Conservation (phyloP, 2,888 invertebrate species). For the Dryobotodes eremita region DNA sequence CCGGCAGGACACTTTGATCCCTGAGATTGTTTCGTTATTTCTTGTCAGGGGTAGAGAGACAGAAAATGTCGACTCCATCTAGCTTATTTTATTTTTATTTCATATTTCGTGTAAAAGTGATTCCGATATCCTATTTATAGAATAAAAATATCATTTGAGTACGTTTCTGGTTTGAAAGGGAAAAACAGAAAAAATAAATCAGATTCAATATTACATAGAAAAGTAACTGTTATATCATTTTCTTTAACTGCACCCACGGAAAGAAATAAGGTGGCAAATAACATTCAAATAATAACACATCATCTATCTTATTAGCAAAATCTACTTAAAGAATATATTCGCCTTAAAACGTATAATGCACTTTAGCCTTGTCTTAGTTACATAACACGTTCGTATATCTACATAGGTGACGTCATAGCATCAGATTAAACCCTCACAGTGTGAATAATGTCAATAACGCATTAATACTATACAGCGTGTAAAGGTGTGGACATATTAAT, state of each 20-base stretch:
- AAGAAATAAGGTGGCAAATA: neutral
- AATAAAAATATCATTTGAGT: too few species aligned
- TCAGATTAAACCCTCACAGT: constrained; percentile 35
- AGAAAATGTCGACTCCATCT: too few species aligned
- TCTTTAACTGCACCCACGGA: neutral
- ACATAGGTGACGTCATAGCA: constrained; percentile 30
- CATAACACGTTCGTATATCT: constrained; percentile 22
- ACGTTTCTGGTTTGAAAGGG: too few species aligned
- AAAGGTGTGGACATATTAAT: neutral
- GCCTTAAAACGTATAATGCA: constrained; percentile 16
- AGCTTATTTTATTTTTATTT: too few species aligned
- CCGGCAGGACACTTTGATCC: too few species aligned
- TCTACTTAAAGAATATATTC: constrained; percentile 1
- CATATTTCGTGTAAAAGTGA: too few species aligned
- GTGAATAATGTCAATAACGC: constrained; percentile 46
- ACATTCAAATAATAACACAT: neutral
- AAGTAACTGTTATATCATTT: neutral
- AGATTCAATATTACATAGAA: too few species aligned
- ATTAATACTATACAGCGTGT: constrained; percentile 25
- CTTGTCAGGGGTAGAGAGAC: too few species aligned
- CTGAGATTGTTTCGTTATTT: too few species aligned
- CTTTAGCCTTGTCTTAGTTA: constrained; percentile 26
- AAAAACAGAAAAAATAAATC: too few species aligned
- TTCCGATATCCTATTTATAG: too few species aligned
- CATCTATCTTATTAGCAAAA: neutral